A percentile compares a stretch with the other conserved stretches of the same genome.
Evolutionary conservation across 1,140 invertebrate genomes (phyloP).

Genomic region (Drosophila pseudoananassae): DNA sequence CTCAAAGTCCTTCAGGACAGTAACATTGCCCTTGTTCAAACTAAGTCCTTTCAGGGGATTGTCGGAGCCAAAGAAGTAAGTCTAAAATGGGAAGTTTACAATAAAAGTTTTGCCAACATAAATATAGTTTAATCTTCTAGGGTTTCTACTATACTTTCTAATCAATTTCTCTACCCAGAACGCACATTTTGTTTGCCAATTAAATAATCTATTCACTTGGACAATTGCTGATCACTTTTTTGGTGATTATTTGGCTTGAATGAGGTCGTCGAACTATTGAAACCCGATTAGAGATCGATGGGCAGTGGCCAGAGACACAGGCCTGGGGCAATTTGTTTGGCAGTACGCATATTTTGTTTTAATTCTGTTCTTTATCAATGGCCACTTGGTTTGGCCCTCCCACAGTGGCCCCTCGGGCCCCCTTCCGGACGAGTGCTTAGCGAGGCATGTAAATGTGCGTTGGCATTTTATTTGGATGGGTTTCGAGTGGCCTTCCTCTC

Average conservation of each 20-base stretch:
- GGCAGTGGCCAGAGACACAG: slow-evolving; percentile 26
- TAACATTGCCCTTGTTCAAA: slow-evolving; percentile 90
- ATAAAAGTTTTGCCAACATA: neutral
- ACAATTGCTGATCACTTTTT: slow-evolving; percentile 42
- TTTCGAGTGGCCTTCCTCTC: slow-evolving; percentile 12
- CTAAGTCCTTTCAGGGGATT: slow-evolving; percentile 91
- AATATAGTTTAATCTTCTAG: neutral
- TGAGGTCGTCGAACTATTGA: slow-evolving; percentile 65
- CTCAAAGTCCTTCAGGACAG: slow-evolving; percentile 88
- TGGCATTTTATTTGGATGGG: slow-evolving; percentile 23
- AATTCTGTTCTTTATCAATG: slow-evolving; percentile 56
- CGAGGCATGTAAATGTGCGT: slow-evolving; percentile 66
- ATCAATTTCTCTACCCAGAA: neutral
- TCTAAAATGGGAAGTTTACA: slow-evolving; percentile 85
- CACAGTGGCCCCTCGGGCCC: neutral
- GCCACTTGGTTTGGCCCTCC: slow-evolving; percentile 24
- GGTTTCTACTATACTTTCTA: neutral
- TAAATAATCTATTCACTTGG: slow-evolving; percentile 58
- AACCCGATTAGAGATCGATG: slow-evolving; percentile 53
- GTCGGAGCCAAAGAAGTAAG: slow-evolving; percentile 91
- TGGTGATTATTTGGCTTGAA: slow-evolving; percentile 25
- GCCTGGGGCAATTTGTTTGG: slow-evolving; percentile 37
- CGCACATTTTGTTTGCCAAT: slow-evolving; percentile 50
- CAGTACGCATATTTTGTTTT: slow-evolving; percentile 23
- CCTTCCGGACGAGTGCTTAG: slow-evolving; percentile 33